A percentile compares a stretch with the other conserved stretches of the same genome.
These are phyloP conservation scores for Hydrocynus forskahlii DNA, from an alignment of 2,797 vertebrate genomes.

Conservation along the genomic window DNA sequence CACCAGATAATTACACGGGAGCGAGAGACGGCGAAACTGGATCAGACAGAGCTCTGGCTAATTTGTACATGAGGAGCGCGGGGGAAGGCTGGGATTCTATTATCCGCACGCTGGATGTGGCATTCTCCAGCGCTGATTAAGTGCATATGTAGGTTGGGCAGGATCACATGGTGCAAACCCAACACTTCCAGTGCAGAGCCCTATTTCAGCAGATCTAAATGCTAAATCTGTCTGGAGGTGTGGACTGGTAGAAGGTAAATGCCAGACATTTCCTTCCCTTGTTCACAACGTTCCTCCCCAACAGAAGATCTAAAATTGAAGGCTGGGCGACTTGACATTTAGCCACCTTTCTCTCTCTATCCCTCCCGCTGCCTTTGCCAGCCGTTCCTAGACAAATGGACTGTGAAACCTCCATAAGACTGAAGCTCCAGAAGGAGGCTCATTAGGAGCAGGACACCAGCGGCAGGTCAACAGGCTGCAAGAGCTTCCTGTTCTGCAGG, in stretches of 20 bases:
- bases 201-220: neutral
- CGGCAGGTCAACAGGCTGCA: conserved; percentile 1
- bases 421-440: neutral
- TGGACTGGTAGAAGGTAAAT: neutral
- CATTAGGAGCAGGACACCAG: neutral
- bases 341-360: neutral
- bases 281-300: neutral
- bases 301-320: neutral
- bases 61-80: conserved; percentile 37
- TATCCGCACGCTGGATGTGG: neutral
- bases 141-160: neutral
- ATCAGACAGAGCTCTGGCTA: conserved; percentile 30
- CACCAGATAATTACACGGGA: conserved; percentile 53
- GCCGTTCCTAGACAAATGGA: neutral
- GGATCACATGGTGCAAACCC: neutral
- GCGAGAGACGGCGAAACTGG: conserved; percentile 34
- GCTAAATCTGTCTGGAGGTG: neutral
- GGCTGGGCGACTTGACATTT: neutral
- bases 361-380: neutral
- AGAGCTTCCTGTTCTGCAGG: neutral
- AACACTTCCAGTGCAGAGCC: neutral
- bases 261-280: neutral
- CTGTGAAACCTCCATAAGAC: neutral
- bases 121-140: neutral
- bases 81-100: conserved; percentile 33